Evolutionary conservation across 1,140 invertebrate genomes (phyloP).

Genomic region (Pseudomyrmex gracilis): DNA sequence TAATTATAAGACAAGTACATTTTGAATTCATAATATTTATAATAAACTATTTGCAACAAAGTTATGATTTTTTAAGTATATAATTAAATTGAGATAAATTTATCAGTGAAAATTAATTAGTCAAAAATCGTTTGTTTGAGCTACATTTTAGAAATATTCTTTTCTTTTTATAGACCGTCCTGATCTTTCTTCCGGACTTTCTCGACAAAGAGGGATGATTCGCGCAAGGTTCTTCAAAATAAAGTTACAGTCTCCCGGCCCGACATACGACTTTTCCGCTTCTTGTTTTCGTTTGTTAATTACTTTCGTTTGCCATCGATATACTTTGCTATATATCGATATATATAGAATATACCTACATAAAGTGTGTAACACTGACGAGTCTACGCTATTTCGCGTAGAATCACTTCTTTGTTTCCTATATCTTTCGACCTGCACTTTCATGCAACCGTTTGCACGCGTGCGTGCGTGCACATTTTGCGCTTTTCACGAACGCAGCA

Average conservation of each 20-base stretch:
- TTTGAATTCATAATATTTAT: background rate
- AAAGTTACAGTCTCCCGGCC: slow-evolving; percentile 47
- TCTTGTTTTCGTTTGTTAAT: slow-evolving; percentile 47
- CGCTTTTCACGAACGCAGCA: slow-evolving; percentile 20
- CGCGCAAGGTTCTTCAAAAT: slow-evolving; percentile 66
- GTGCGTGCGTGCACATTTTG: slow-evolving; percentile 8
- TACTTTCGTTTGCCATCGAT: slow-evolving; percentile 74
- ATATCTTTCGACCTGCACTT: slow-evolving; percentile 14
- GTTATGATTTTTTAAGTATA: background rate
- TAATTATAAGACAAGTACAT: background rate
- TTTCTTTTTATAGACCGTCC: background rate
- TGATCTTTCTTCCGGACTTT: slow-evolving; percentile 1
- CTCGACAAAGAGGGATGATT: slow-evolving; percentile 69
- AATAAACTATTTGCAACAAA: background rate
- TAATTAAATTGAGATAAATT: too few relatives aligned
- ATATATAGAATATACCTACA: slow-evolving; percentile 74
- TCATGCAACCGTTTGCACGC: slow-evolving; percentile 47
- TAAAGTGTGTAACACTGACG: slow-evolving; percentile 69
- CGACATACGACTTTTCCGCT: slow-evolving; percentile 22
- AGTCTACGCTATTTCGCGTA: slow-evolving; percentile 28
- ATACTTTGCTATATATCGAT: slow-evolving; percentile 70
- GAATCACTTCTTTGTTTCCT: slow-evolving; percentile 18
- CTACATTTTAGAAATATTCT: too few relatives aligned
- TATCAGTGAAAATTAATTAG: too few relatives aligned
- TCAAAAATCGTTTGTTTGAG: too few relatives aligned